Percentiles rank a stretch among this genome's conserved stretches.
Conservation (phyloP, 2,797 vertebrate species). For the Sebastes vulpes region DNA sequence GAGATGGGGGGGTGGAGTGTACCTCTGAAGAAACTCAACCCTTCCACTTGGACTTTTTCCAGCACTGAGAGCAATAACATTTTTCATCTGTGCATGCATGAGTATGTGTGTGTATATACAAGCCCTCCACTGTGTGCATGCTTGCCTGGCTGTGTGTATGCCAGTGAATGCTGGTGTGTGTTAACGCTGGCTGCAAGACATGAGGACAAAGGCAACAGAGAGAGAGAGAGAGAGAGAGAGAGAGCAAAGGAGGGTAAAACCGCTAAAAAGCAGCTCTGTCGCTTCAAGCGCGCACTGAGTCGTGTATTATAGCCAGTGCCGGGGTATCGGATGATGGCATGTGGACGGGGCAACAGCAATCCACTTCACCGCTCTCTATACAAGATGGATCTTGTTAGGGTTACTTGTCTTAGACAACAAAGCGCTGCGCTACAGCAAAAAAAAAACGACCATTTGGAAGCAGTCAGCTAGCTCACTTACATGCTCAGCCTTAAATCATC, state of each 20-base stretch:
- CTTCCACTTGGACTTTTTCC: conserved; percentile 81
- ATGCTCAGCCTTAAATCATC: conserved; percentile 28
- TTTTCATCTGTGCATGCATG: conserved; percentile 78
- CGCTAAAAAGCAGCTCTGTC: conserved; percentile 37
- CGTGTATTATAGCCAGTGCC: conserved; percentile 7
- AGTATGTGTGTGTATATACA: conserved; percentile 54
- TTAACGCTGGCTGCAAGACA: conserved; percentile 52
- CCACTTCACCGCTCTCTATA: conserved; percentile 48
- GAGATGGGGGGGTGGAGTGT: neutral
- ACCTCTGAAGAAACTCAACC: conserved; percentile 81
- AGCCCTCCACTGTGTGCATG: conserved; percentile 55
- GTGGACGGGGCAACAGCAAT: conserved; percentile 47
- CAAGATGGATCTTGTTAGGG: conserved; percentile 70
- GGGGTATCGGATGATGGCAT: conserved; percentile 61
- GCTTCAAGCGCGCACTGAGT: conserved; percentile 8
- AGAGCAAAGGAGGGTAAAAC: conserved; percentile 16
- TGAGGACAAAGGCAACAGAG: conserved; percentile 46
- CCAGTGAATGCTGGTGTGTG: conserved; percentile 45
- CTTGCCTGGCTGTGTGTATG: conserved; percentile 42
- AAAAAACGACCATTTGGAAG: conserved; percentile 3
- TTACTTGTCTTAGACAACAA: conserved; percentile 57
- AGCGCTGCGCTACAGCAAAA: conserved; percentile 17
- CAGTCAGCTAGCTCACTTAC: conserved; percentile 20
- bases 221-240: neutral
- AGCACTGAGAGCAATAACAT: conserved; percentile 84